Conservation (phyloP, 2,113 vertebrate genomes). For the Excalfactoria chinensis region DNA sequence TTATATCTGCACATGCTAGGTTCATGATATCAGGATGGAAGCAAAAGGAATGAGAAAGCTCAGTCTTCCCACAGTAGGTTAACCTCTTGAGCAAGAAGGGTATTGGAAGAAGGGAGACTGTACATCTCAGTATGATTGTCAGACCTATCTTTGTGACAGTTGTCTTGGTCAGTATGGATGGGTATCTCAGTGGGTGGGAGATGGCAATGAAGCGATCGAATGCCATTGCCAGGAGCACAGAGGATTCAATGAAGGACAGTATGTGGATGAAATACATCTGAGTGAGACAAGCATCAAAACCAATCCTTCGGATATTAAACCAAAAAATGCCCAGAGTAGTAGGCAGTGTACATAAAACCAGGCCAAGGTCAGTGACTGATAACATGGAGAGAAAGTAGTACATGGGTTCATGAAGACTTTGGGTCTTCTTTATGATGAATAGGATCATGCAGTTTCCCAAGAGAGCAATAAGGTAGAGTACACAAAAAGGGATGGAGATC, state of each 20-base stretch:
- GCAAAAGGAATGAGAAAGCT: conserved; percentile 75
- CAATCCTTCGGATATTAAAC: conserved; percentile 52
- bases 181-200: conserved; percentile 67
- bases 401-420: conserved; percentile 72
- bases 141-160: conserved; percentile 60
- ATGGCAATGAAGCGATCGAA: conserved; percentile 75
- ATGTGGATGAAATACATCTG: conserved; percentile 79
- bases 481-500: conserved; percentile 76
- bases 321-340: conserved; percentile 70
- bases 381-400: conserved; percentile 77
- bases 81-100: conserved; percentile 70
- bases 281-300: conserved; percentile 67
- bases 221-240: conserved; percentile 76
- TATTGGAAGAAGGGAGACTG: conserved; percentile 52
- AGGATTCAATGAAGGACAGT: conserved; percentile 74
- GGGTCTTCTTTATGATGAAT: conserved; percentile 60
- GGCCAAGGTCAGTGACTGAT: conserved; percentile 45
- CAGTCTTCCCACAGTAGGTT: conserved; percentile 52
- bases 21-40: conserved; percentile 79
- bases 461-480: conserved; percentile 60
- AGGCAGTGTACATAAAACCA: conserved; percentile 64
- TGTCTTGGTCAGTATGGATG: conserved; percentile 46
- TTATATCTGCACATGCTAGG: conserved; percentile 62
- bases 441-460: conserved; percentile 73
- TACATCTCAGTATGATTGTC: conserved; percentile 6